A percentile compares a stretch with the other conserved stretches of the same genome.
phyloP scores from a whole-genome alignment of 2,888 invertebrate species.

The Smittia aterrima region DNA sequence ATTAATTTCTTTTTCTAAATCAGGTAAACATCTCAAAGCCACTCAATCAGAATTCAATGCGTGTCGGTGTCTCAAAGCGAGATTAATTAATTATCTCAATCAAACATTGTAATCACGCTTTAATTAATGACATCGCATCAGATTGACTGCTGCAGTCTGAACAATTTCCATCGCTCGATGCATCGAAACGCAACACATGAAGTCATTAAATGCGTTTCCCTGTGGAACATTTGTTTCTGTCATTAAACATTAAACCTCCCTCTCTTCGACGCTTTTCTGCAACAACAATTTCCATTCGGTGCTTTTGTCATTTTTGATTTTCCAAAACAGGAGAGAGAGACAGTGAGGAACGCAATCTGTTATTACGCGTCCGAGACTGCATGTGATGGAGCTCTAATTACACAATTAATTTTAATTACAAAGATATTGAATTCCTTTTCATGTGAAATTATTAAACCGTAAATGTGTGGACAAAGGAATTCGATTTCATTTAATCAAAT shows the following conservation, averaged over 20 bases:
- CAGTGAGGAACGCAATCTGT: neutral
- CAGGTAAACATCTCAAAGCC: too few relatives aligned
- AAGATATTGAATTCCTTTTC: neutral
- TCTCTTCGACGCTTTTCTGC: neutral
- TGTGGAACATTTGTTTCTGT: constrained; percentile 33
- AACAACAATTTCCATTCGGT: neutral
- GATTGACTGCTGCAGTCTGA: neutral
- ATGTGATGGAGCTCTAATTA: constrained; percentile 28
- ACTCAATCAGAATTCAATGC: too few relatives aligned
- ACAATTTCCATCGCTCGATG: neutral
- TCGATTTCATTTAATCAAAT: too few relatives aligned
- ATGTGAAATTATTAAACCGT: too few relatives aligned
- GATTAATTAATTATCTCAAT: too few relatives aligned
- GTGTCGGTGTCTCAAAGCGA: too few relatives aligned
- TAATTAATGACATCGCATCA: neutral
- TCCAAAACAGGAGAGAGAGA: neutral
- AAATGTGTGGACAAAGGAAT: too few relatives aligned
- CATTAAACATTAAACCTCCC: neutral
- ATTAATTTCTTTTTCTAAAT: too few relatives aligned
- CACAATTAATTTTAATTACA: constrained; percentile 32
- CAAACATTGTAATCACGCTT: neutral
- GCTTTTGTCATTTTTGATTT: constrained; percentile 4
- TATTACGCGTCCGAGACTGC: neutral
- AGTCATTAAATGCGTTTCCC: constrained; percentile 32
- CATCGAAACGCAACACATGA: constrained; percentile 37